Percentiles rank a stretch among this genome's conserved stretches.
Conservation (phyloP, 2,888 invertebrate genomes). For the Watsonalla cultraria region DNA sequence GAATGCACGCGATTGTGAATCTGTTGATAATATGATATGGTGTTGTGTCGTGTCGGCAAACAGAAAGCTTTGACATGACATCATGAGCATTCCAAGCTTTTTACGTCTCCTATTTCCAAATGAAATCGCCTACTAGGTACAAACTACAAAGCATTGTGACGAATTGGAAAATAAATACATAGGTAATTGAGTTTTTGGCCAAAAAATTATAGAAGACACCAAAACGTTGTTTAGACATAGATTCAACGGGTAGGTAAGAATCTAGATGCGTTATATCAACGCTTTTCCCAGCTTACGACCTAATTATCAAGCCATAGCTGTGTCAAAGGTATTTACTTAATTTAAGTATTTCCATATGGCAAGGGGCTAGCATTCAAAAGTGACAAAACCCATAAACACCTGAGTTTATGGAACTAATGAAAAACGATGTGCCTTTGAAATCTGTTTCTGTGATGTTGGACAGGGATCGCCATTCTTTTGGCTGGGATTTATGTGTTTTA, state of each 20-base stretch:
- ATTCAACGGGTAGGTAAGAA: too few relatives aligned
- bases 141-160: not conserved
- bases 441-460: slow-evolving; percentile 67
- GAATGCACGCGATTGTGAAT: slow-evolving; percentile 31
- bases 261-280: too few relatives aligned
- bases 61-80: slow-evolving; percentile 17
- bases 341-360: slow-evolving; percentile 20
- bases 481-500: slow-evolving; percentile 67
- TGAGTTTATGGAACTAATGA: slow-evolving; percentile 64
- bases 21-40: slow-evolving; percentile 40
- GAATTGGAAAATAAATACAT: too few relatives aligned
- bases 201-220: too few relatives aligned
- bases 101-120: slow-evolving; percentile 20
- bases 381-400: slow-evolving; percentile 66
- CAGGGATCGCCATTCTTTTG: slow-evolving; percentile 62
- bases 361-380: slow-evolving; percentile 34
- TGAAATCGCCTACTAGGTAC: slow-evolving; percentile 1
- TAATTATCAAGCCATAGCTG: slow-evolving; percentile 3
- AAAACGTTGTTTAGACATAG: too few relatives aligned
- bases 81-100: slow-evolving; percentile 7
- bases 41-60: slow-evolving; percentile 34
- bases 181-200: too few relatives aligned
- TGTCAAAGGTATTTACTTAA: not conserved
- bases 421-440: slow-evolving; percentile 70
- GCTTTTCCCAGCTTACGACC: slow-evolving; percentile 5